Percentiles rank a stretch among this genome's conserved stretches.
phyloP scores from a whole-genome alignment of 2,113 vertebrate genomes.

The Cinclus cinclus region DNA sequence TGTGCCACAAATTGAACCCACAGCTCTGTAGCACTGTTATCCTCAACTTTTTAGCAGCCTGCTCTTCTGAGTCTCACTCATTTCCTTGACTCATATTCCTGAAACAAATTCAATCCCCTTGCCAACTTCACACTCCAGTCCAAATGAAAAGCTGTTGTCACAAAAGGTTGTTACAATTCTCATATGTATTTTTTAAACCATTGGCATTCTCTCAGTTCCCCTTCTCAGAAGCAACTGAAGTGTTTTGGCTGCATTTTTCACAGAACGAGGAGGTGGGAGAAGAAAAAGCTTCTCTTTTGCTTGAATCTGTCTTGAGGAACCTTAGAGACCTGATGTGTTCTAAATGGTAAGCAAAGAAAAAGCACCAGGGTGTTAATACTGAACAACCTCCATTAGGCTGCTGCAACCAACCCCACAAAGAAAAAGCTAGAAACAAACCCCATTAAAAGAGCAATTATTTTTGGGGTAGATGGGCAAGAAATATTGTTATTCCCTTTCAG shows the following conservation, averaged over 20 bases:
- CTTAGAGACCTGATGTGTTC: neutral
- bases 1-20: neutral
- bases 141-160: neutral
- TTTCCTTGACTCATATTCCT: neutral
- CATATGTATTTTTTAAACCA: neutral
- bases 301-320: neutral
- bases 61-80: neutral
- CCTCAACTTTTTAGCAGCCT: neutral
- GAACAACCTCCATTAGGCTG: neutral
- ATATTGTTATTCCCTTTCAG: neutral
- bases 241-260: conserved; percentile 42
- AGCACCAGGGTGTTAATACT: neutral
- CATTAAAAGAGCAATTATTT: neutral
- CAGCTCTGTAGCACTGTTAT: neutral
- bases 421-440: neutral
- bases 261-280: neutral
- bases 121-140: neutral
- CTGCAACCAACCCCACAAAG: neutral
- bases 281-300: neutral
- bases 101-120: neutral
- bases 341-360: neutral
- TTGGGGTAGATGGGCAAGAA: neutral
- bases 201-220: neutral
- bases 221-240: neutral
- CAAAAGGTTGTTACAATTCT: conserved; percentile 25